These are phyloP conservation scores for Glareola pratincola DNA, from an alignment of 2,113 vertebrate species.

Conservation along the genomic window DNA sequence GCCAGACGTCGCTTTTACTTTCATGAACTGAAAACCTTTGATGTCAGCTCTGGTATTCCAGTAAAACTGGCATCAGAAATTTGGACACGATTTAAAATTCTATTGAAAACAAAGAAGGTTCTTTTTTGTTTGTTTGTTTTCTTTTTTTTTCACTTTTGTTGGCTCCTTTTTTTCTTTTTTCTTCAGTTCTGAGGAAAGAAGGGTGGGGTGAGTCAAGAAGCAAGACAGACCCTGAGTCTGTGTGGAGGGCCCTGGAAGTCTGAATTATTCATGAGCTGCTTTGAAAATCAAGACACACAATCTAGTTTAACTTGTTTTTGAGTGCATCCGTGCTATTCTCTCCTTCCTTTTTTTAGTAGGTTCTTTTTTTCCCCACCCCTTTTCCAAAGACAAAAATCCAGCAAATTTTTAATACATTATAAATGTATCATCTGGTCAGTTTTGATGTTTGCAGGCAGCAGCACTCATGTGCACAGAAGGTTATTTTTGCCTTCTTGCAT, in stretches of 20 bases:
- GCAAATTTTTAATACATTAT: constrained; percentile 69
- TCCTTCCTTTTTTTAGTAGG: not conserved
- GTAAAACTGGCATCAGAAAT: not conserved
- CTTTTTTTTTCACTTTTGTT: not conserved
- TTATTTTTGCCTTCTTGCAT: constrained; percentile 21
- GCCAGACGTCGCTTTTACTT: not conserved
- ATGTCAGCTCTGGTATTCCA: not conserved
- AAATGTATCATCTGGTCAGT: constrained; percentile 22
- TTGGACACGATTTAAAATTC: not conserved
- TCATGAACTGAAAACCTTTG: not conserved
- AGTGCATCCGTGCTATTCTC: not conserved
- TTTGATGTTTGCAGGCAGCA: constrained; percentile 14
- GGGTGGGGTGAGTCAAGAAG: not conserved
- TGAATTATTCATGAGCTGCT: constrained; percentile 46
- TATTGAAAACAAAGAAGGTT: not conserved
- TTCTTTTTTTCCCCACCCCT: not conserved
- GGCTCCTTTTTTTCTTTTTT: not conserved
- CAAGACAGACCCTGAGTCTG: not conserved
- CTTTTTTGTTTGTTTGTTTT: not conserved
- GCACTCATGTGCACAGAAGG: constrained; percentile 8
- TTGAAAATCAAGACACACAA: constrained; percentile 12
- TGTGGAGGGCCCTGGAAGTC: not conserved
- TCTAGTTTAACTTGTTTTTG: constrained; percentile 31
- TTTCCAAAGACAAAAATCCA: constrained; percentile 50
- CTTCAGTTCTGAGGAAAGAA: not conserved